These are phyloP conservation scores for Cordylochernes scorpioides DNA, from an alignment of 2,888 invertebrate species.

Conservation along the genomic window DNA sequence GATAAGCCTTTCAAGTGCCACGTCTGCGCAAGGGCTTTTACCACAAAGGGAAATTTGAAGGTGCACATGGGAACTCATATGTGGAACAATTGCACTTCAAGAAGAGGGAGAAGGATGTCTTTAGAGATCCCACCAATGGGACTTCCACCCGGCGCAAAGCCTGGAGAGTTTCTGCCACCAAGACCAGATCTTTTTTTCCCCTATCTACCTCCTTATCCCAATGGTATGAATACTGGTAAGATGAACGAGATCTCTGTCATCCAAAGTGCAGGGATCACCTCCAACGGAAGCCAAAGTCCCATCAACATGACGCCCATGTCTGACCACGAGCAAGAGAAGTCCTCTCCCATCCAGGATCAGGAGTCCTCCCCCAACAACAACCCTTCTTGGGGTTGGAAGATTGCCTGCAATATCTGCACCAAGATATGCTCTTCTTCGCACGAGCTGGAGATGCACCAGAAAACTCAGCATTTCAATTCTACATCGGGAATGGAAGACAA, in stretches of 20 bases:
- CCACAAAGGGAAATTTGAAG: conserved; percentile 90
- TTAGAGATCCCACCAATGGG: conserved; percentile 40
- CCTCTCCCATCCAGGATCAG: conserved; percentile 4
- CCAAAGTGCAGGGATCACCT: conserved; percentile 9
- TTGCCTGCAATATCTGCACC: conserved; percentile 13
- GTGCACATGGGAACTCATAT: conserved; percentile 84
- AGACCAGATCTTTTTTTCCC: conserved; percentile 6
- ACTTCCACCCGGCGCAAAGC: conserved; percentile 4
- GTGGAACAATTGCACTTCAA: conserved; percentile 82
- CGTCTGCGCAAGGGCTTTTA: conserved; percentile 81
- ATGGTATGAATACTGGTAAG: conserved; percentile 7
- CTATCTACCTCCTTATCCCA: conserved; percentile 7
- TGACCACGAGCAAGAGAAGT: not conserved
- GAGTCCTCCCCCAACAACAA: conserved; percentile 2
- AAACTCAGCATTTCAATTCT: conserved; percentile 9
- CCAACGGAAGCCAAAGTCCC: conserved; percentile 1
- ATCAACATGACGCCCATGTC: conserved; percentile 1
- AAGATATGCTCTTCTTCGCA: conserved; percentile 12
- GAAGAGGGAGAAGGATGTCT: conserved; percentile 79
- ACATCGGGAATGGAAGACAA: no score
- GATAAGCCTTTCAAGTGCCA: conserved; percentile 90
- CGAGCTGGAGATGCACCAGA: conserved; percentile 13
- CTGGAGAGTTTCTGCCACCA: conserved; percentile 7
- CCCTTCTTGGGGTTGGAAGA: conserved; percentile 14
- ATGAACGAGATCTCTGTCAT: conserved; percentile 12